These are phyloP conservation scores for Cichlasoma orientale DNA, from an alignment of 2,797 vertebrate species.

Conservation along the genomic window DNA sequence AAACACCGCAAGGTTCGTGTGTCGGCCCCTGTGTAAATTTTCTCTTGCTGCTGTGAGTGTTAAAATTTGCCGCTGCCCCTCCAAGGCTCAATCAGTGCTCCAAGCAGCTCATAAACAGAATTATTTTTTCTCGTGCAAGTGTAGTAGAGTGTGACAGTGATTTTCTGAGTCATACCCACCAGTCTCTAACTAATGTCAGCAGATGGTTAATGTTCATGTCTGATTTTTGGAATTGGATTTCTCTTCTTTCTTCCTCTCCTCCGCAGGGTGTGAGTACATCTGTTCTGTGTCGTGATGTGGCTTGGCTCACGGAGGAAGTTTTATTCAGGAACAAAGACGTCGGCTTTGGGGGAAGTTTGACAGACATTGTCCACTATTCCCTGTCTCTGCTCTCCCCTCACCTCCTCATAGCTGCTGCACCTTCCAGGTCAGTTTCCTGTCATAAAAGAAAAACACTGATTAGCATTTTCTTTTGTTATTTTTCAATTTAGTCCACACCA, in stretches of 20 bases:
- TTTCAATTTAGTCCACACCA: background rate
- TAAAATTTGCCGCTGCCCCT: slow-evolving; percentile 36
- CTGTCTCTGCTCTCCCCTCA: slow-evolving; percentile 78
- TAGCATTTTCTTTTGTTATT: background rate
- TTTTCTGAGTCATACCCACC: slow-evolving; percentile 61
- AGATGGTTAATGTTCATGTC: slow-evolving; percentile 39
- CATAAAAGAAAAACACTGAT: background rate
- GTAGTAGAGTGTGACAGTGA: slow-evolving; percentile 49
- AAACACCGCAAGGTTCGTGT: slow-evolving; percentile 82
- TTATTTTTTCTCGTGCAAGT: slow-evolving; percentile 40
- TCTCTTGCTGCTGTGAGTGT: slow-evolving; percentile 6
- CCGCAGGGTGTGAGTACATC: slow-evolving; percentile 83
- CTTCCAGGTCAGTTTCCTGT: slow-evolving; percentile 65
- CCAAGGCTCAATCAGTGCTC: slow-evolving; percentile 45
- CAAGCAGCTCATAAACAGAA: slow-evolving; percentile 60
- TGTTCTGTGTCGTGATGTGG: slow-evolving; percentile 83
- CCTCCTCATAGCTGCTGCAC: slow-evolving; percentile 69
- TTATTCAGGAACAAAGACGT: slow-evolving; percentile 86
- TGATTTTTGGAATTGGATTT: slow-evolving; percentile 27
- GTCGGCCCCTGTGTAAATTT: background rate
- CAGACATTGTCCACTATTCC: slow-evolving; percentile 78
- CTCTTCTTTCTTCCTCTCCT: slow-evolving; percentile 8
- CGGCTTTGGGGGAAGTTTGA: slow-evolving; percentile 86
- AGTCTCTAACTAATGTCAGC: slow-evolving; percentile 42
- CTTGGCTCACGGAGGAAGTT: slow-evolving; percentile 87